Base-by-base conservation (phyloP, 2,888 invertebrate species). In the Mystacides longicornis region DNA sequence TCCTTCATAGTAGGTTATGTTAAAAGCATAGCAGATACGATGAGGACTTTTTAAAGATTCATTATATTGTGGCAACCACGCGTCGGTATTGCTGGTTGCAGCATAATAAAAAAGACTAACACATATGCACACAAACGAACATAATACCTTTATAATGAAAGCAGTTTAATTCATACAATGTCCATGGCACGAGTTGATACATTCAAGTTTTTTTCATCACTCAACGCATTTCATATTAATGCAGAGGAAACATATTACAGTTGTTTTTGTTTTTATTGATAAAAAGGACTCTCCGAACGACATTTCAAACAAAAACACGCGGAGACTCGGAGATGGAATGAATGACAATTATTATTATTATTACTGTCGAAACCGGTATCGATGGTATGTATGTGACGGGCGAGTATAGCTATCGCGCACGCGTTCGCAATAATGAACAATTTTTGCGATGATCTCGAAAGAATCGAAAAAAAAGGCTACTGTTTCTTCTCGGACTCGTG, bases 241-340 rank as follows among this genome's bases (percentile, higher is more conserved):
- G 14, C 37, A 37, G 37, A 37, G 37, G 16, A 27, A 37, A 37
- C 37, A 14, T 37, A 16, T 4, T n/a, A 37, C 37, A 37, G n/a
- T n/a, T n/a, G n/a, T n/a, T n/a, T n/a, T n/a, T n/a, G n/a, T n/a
- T 37, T 37, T 37, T 37, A 37, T 37, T 37, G 37, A 37, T 16
- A 37, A n/a, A n/a, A 37, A 37, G 37, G 37, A 37, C 37, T 37
- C 16, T 37, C 16, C 14, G 16, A 37, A 37, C 37, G 14, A 14
- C 37, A 37, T 37, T 14, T 37, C n/a, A 7, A 14, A 37, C 37
- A 37, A 37, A 37, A 37, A 37, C 37, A 4, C 16, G 14, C 37
- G 16, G 16, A n/a, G n/a, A n/a, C n/a, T n/a, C 16, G 37, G 37
- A 37, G 37, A 37, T 16, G 37, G 37, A 37, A 37, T 37, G 37